A percentile compares a stretch with the other conserved stretches of the same genome.
Conservation (phyloP, 1,140 invertebrate species). For the Aphaenogaster rudis region DNA sequence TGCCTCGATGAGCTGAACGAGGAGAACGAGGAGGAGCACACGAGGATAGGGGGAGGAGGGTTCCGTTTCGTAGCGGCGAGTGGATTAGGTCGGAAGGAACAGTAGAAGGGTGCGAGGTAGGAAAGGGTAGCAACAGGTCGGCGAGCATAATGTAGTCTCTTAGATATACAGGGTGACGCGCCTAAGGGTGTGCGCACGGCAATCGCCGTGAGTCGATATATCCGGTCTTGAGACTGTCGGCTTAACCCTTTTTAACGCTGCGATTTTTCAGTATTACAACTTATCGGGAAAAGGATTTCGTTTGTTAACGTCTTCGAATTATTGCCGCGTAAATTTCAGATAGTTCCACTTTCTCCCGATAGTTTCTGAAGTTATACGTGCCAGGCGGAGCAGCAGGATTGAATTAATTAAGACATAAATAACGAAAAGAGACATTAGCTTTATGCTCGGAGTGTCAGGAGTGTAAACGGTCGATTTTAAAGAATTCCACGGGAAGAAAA, state of each 20-base stretch:
- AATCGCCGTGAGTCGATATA: slow-evolving; percentile 32
- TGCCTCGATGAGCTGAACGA: slow-evolving; percentile 45
- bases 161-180: slow-evolving; percentile 75
- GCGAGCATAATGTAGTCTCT: slow-evolving; percentile 81
- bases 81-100: slow-evolving; percentile 66
- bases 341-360: background rate
- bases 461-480: background rate
- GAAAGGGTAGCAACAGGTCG: slow-evolving; percentile 85
- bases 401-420: slow-evolving; percentile 1
- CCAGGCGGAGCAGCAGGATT: background rate
- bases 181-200: slow-evolving; percentile 27
- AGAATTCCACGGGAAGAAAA: background rate
- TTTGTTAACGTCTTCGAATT: background rate
- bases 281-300: background rate
- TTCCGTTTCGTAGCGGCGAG: slow-evolving; percentile 57
- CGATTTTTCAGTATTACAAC: background rate
- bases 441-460: background rate
- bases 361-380: background rate
- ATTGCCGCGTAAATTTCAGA: background rate
- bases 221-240: background rate
- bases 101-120: slow-evolving; percentile 68
- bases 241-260: slow-evolving; percentile 9
- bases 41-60: background rate
- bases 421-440: background rate
- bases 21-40: background rate